Percentiles rank a stretch among this genome's conserved stretches.
phyloP scores from a whole-genome alignment of 2,888 invertebrate genomes.

The Bellardia pandia region DNA sequence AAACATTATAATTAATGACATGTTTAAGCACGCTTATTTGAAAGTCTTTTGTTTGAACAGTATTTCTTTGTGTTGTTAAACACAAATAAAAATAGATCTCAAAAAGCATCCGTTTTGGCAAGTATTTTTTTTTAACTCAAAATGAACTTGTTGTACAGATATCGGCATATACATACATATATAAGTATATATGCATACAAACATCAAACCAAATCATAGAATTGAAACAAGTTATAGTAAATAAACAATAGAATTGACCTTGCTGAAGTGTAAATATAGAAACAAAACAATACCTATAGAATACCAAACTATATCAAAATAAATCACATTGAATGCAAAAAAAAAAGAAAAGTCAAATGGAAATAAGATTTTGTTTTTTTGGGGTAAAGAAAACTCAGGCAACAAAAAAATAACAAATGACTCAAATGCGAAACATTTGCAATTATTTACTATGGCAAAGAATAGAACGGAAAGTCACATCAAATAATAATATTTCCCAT shows the following conservation, averaged over 20 bases:
- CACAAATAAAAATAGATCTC: constrained; percentile 44
- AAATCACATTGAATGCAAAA: constrained; percentile 34
- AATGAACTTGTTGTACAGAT: constrained; percentile 19
- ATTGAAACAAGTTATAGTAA: constrained; percentile 55
- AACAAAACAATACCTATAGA: constrained; percentile 6
- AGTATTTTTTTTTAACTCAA: constrained; percentile 27
- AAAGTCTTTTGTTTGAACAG: constrained; percentile 9
- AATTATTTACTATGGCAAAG: not conserved
- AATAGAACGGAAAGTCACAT: constrained; percentile 26
- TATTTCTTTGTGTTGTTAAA: too few relatives aligned
- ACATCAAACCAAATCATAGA: constrained; percentile 25
- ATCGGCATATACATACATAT: not conserved
- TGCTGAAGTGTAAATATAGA: constrained; percentile 34
- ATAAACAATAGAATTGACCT: constrained; percentile 69
- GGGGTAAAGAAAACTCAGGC: constrained; percentile 18
- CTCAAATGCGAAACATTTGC: constrained; percentile 22
- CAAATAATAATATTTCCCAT: constrained; percentile 59
- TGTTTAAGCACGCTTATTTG: constrained; percentile 32
- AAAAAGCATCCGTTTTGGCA: constrained; percentile 71
- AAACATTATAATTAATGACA: constrained; percentile 41
- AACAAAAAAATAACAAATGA: constrained; percentile 17
- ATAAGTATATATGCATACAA: not conserved
- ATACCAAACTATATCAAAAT: constrained; percentile 27
- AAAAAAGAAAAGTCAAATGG: constrained; percentile 19
- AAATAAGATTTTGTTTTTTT: not conserved